A percentile compares a stretch with the other conserved stretches of the same genome.
These are phyloP conservation scores for Intellagama lesueurii DNA, from an alignment of 2,797 vertebrate genomes.

Conservation along the genomic window DNA sequence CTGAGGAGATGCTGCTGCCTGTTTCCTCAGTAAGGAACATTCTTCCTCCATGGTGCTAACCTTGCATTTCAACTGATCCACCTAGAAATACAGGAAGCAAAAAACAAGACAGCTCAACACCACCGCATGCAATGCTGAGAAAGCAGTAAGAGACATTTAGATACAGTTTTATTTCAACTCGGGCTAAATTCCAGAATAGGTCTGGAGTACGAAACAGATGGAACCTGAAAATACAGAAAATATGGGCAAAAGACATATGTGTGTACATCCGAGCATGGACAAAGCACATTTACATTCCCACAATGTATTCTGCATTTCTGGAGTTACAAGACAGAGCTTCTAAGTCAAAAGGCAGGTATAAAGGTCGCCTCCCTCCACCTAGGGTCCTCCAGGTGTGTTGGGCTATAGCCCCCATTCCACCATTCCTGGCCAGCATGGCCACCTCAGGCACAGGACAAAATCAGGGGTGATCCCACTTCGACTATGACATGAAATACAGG, in stretches of 20 bases:
- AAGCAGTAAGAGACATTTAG: background rate
- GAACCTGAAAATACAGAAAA: background rate
- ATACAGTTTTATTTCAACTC: background rate
- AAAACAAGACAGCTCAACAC: accelerated
- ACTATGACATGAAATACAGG: background rate
- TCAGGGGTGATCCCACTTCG: background rate
- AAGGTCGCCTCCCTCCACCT: background rate
- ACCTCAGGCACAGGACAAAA: background rate
- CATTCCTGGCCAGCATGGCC: background rate
- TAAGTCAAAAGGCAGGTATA: background rate
- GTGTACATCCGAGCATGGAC: background rate
- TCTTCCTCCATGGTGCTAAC: constrained; percentile 79
- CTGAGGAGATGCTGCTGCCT: background rate
- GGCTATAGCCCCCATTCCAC: background rate
- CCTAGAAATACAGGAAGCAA: constrained; percentile 73
- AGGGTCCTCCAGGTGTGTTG: background rate
- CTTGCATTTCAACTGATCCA: constrained; percentile 90
- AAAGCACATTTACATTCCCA: background rate
- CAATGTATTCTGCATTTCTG: background rate
- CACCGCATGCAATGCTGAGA: background rate
- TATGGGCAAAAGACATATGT: background rate
- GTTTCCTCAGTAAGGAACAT: constrained; percentile 62
- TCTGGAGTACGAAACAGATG: background rate
- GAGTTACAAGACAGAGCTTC: background rate
- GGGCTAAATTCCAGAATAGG: background rate